Percentiles rank a stretch among this genome's conserved stretches.
phyloP scores from a whole-genome alignment of 2,797 vertebrate genomes.

The Rhincodon typus region DNA sequence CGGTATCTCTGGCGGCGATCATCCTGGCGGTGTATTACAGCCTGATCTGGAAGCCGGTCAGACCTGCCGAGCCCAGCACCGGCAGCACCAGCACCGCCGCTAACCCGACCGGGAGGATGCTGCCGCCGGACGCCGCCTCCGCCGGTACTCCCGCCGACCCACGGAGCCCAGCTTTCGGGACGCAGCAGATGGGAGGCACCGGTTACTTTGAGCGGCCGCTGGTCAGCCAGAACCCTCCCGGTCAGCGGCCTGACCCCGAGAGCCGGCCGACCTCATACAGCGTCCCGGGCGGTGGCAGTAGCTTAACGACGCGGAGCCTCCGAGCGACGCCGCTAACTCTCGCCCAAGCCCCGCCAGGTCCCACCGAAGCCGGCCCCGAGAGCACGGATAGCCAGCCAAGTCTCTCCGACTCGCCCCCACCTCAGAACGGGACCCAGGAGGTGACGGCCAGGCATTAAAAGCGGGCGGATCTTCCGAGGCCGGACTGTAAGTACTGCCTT shows the following conservation, averaged over 20 bases:
- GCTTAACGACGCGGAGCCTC: too few species aligned
- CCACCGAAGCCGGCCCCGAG: constrained; percentile 42
- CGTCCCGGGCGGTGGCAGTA: too few species aligned
- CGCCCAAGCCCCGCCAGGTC: constrained; percentile 36
- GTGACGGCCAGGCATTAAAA: neutral
- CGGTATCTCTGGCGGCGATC: constrained; percentile 94
- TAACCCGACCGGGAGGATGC: too few species aligned
- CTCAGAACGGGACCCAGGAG: constrained; percentile 44
- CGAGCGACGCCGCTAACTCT: neutral
- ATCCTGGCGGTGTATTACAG: constrained; percentile 96
- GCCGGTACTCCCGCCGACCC: too few species aligned
- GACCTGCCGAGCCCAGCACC: constrained; percentile 40
- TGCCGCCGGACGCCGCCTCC: too few species aligned
- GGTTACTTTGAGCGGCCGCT: rapidly evolving
- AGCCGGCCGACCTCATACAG: too few species aligned
- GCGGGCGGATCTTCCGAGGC: neutral
- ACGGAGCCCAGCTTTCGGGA: too few species aligned
- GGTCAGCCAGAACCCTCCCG: constrained; percentile 38
- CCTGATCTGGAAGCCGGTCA: constrained; percentile 86
- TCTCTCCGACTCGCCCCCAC: constrained; percentile 47
- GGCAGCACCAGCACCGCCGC: too few species aligned
- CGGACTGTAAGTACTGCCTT: neutral
- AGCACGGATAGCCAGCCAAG: constrained; percentile 46
- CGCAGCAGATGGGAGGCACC: too few species aligned
- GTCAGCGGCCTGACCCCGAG: constrained; percentile 44